These are phyloP conservation scores for Centruroides vittatus DNA, from an alignment of 1,140 invertebrate genomes.

Conservation along the genomic window DNA sequence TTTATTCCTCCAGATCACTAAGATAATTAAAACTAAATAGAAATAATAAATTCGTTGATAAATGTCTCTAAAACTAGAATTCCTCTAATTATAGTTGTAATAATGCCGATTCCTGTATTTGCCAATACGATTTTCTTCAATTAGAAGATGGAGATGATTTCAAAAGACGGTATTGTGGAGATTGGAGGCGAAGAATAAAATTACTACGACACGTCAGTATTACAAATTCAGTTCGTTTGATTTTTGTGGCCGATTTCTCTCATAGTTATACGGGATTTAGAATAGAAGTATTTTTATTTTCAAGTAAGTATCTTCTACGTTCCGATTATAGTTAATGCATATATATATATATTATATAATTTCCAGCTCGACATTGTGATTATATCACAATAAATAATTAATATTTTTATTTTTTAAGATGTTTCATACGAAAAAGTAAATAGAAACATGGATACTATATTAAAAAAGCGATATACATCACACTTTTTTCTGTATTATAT, in stretches of 20 bases:
- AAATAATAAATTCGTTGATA: too few species aligned
- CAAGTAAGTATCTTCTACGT: neutral
- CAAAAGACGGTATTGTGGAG: constrained; percentile 43
- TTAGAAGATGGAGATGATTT: neutral
- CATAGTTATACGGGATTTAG: constrained; percentile 53
- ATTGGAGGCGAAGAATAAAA: constrained; percentile 55
- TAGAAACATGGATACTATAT: too few species aligned
- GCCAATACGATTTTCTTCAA: constrained; percentile 53
- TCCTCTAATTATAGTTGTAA: constrained; percentile 8
- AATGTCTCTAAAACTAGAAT: neutral
- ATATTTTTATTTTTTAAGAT: too few species aligned
- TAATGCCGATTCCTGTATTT: constrained; percentile 32
- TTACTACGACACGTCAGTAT: constrained; percentile 35
- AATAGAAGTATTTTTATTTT: constrained; percentile 41
- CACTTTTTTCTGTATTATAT: too few species aligned
- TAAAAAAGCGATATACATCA: too few species aligned
- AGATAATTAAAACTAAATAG: too few species aligned
- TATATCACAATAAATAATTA: too few species aligned
- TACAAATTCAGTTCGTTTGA: constrained; percentile 35
- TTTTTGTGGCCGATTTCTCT: constrained; percentile 53
- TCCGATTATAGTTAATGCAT: too few species aligned
- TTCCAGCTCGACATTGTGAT: too few species aligned
- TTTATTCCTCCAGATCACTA: too few species aligned
- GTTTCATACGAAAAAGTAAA: too few species aligned
- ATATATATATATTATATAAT: too few species aligned